Evolutionary conservation across 2,888 invertebrate genomes (phyloP), one percentile per base, ranked within the genome.

Genomic region (Tupiocoris notatus): DNA sequence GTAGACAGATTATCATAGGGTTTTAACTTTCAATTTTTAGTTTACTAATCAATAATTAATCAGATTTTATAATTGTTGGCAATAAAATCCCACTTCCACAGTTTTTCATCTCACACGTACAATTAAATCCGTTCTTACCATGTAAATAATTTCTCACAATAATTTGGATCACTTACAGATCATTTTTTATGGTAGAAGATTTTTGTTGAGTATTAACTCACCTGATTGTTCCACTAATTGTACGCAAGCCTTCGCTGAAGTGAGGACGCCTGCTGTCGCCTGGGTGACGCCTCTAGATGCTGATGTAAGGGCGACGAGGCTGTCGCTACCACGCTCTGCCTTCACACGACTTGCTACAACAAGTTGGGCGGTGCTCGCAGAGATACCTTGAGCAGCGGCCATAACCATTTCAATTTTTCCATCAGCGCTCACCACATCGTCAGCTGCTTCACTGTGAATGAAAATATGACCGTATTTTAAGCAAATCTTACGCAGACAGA

Each of bases 281-380:
- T 91, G 90, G 66, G 96, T 94, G 0, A 99, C 98, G 78, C 89
- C 88, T 79, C 92, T 91, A 12, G 96, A 96, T 0, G 98, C 97
- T 78, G 88, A 87, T 0, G 94, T 92, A 78, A 99, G 87, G 57
- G 91, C 90, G n/a, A 88, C 85, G 79, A 99, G 87, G 82, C 93
- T 92, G 80, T 86, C 86, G 82, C 96, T 93, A 78, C 90, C 89
- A 80, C 93, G 89, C 81, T 94, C 92, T 0, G 99, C 97, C 85
- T 98, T 96, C 6, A 99, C 98, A 76, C 94, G 90, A 79, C 96
- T 96, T 16, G 98, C 96, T 0, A 98, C 96, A 70, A 98, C 98
- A 77, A 99, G 87, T 85, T 98, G 98, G 65, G 98, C 97, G 0
- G 98, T 98, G 80, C 92, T 95, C 78, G 95, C 98, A 75, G 95